Conservation (phyloP, 2,888 invertebrate genomes). For the Drosophila atripex region DNA sequence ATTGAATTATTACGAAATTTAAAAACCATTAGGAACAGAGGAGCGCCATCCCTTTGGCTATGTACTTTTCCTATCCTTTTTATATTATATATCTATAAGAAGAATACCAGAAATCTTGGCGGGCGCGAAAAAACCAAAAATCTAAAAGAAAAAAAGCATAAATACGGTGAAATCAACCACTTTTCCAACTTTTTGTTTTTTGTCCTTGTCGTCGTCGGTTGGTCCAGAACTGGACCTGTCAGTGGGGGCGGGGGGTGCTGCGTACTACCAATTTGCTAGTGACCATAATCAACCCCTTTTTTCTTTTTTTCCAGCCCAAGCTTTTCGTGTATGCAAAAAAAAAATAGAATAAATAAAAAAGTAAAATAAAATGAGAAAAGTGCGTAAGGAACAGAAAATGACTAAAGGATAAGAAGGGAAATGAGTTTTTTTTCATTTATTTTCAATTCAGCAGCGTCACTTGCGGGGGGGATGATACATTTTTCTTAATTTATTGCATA, state of each 20-base stretch:
- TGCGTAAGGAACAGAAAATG: slow-evolving; percentile 56
- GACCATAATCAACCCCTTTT: slow-evolving; percentile 77
- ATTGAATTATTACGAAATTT: slow-evolving; percentile 76
- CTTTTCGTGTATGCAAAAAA: slow-evolving; percentile 61
- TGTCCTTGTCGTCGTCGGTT: slow-evolving; percentile 62
- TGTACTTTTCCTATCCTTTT: neutral
- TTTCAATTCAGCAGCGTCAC: neutral
- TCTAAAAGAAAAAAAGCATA: slow-evolving; percentile 51
- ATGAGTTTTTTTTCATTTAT: neutral
- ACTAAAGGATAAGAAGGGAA: slow-evolving; percentile 8
- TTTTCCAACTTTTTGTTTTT: slow-evolving; percentile 65
- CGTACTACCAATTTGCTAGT: slow-evolving; percentile 75
- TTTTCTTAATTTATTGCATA: neutral
- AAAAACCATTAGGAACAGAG: slow-evolving; percentile 75
- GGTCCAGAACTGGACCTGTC: slow-evolving; percentile 37
- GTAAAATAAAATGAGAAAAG: slow-evolving; percentile 40
- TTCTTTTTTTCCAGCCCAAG: slow-evolving; percentile 37
- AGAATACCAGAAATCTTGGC: slow-evolving; percentile 49
- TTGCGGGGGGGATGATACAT: neutral
- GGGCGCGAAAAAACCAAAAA: slow-evolving; percentile 50
- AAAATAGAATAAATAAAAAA: slow-evolving; percentile 47
- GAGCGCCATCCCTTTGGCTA: slow-evolving; percentile 12
- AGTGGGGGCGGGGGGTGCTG: slow-evolving; percentile 3
- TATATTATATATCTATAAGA: slow-evolving; percentile 1
- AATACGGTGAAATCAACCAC: slow-evolving; percentile 64